phyloP scores from a whole-genome alignment of 2,888 invertebrate species.

The Diploptera punctata region DNA sequence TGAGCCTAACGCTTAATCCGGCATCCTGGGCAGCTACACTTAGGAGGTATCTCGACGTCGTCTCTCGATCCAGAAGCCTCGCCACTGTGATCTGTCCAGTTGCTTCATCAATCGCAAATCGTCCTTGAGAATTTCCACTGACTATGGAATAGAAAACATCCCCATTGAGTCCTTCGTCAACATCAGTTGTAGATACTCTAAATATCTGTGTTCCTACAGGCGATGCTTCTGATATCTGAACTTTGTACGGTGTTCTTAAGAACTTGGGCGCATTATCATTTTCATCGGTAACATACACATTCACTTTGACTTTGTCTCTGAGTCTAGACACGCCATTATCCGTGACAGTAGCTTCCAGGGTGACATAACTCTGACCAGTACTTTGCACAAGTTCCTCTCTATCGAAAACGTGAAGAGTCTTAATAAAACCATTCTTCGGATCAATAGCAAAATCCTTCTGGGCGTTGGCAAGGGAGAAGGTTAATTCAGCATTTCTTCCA shows the following conservation, averaged over 20 bases:
- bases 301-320: constrained; percentile 85
- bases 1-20: constrained; percentile 70
- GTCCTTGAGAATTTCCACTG: constrained; percentile 80
- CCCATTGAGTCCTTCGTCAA: constrained; percentile 88
- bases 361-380: constrained; percentile 79
- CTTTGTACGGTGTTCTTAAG: constrained; percentile 80
- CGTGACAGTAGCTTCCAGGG: constrained; percentile 85
- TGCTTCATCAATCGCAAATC: constrained; percentile 84
- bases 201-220: constrained; percentile 82
- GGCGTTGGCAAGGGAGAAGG: constrained; percentile 75
- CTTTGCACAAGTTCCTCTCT: constrained; percentile 82
- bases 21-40: constrained; percentile 88
- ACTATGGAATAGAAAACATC: constrained; percentile 85
- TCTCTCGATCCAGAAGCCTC: constrained; percentile 84
- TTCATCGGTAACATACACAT: constrained; percentile 86
- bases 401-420: constrained; percentile 85
- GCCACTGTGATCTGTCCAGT: constrained; percentile 86
- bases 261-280: constrained; percentile 92
- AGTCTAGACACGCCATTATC: constrained; percentile 82
- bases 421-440: constrained; percentile 88
- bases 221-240: constrained; percentile 90
- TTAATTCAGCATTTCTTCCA: constrained; percentile 89
- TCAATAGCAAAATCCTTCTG: constrained; percentile 88
- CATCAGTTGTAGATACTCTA: constrained; percentile 84
- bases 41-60: constrained; percentile 74